Evolutionary conservation across 2,888 invertebrate species (phyloP).

Genomic region (Antitype chi): DNA sequence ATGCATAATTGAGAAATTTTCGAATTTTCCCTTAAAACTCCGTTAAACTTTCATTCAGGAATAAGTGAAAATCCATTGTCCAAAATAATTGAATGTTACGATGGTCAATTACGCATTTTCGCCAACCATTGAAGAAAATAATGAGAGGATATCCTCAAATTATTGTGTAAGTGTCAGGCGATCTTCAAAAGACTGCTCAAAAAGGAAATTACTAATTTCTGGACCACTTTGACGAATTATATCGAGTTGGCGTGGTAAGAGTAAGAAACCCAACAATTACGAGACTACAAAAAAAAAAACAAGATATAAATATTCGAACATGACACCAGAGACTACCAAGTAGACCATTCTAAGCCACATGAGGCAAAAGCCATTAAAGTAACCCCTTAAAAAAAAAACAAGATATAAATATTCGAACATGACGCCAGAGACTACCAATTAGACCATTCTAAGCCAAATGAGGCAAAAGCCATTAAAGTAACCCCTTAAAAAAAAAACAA

Average conservation of each 20-base stretch:
- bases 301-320: neutral
- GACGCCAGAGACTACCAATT: too few relatives aligned
- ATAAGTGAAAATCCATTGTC: slow-evolving; percentile 6
- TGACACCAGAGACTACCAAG: neutral
- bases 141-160: slow-evolving; percentile 30
- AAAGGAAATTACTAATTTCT: slow-evolving; percentile 9
- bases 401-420: too few relatives aligned
- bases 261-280: neutral
- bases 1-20: neutral
- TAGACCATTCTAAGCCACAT: neutral
- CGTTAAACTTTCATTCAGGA: neutral
- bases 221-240: neutral
- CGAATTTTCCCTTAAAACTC: neutral
- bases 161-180: slow-evolving; percentile 21
- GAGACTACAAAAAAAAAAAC: too few relatives aligned
- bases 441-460: too few relatives aligned
- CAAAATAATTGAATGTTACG: slow-evolving; percentile 27
- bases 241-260: neutral
- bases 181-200: slow-evolving; percentile 9
- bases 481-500: too few relatives aligned
- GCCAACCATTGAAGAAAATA: slow-evolving; percentile 27
- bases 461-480: too few relatives aligned
- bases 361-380: neutral
- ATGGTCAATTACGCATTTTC: slow-evolving; percentile 30
- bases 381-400: slow-evolving; percentile 2